phyloP scores from a whole-genome alignment of 1,140 invertebrate genomes.

The Brachystomella parvula region DNA sequence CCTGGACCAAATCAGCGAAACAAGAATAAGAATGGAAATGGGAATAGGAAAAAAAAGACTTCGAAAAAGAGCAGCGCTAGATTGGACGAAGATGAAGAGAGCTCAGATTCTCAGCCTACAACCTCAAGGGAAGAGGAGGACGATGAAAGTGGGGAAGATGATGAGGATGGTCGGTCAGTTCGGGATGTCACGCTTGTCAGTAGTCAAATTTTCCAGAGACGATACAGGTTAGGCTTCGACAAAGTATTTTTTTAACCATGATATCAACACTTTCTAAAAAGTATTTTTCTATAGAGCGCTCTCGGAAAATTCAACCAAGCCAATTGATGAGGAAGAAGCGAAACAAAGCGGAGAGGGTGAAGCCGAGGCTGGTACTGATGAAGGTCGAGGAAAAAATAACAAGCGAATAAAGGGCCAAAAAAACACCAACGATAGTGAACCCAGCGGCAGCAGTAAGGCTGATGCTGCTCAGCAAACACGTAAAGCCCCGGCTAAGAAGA shows the following conservation, averaged over 20 bases:
- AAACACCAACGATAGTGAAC: not conserved
- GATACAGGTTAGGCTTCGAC: no score
- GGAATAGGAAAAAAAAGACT: slow-evolving; percentile 12
- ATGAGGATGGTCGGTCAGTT: slow-evolving; percentile 7
- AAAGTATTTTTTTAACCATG: no score
- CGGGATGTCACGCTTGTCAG: not conserved
- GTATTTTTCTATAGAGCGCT: no score
- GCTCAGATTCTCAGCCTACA: no score
- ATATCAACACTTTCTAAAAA: no score
- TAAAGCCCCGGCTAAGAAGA: not conserved
- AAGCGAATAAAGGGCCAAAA: not conserved
- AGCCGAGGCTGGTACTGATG: not conserved
- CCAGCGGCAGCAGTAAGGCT: no score
- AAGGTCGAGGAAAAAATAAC: slow-evolving; percentile 4
- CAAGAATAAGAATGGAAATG: slow-evolving; percentile 14
- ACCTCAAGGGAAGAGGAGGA: not conserved
- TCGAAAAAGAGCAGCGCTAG: not conserved
- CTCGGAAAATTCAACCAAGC: no score
- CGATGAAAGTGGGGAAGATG: slow-evolving; percentile 17
- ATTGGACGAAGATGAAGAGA: slow-evolving; percentile 1
- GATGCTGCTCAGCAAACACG: no score
- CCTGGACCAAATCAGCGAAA: slow-evolving; percentile 14
- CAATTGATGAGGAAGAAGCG: not conserved
- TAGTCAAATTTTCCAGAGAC: not conserved
- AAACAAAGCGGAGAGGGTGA: slow-evolving; percentile 1